A percentile compares a stretch with the other conserved stretches of the same genome.
Conservation (phyloP, 2,797 vertebrate species). For the Pagetopsis macropterus region DNA sequence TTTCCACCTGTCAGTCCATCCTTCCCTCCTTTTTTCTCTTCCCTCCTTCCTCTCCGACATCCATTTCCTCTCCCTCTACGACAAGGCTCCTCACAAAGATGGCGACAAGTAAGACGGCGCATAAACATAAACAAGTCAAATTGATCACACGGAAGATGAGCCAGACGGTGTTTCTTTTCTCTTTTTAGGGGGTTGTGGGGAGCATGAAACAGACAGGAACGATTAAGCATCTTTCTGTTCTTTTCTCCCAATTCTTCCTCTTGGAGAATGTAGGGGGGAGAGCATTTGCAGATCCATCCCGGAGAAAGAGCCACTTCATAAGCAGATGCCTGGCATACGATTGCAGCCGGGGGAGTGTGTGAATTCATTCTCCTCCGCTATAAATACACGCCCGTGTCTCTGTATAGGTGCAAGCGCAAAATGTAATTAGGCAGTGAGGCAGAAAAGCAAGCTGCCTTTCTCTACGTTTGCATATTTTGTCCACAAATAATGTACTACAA, state of each 20-base stretch:
- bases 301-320: conserved; percentile 73
- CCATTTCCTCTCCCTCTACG: conserved; percentile 49
- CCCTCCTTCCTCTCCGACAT: conserved; percentile 31
- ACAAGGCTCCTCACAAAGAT: conserved; percentile 65
- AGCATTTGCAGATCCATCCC: conserved; percentile 57
- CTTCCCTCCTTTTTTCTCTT: conserved; percentile 29
- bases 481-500: conserved; percentile 77
- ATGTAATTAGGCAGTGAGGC: conserved; percentile 77
- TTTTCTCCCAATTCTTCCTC: conserved; percentile 45
- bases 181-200: conserved; percentile 15
- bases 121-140: conserved; percentile 78
- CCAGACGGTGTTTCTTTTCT: conserved; percentile 32
- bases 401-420: conserved; percentile 75
- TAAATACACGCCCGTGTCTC: conserved; percentile 64
- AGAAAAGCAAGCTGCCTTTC: conserved; percentile 68
- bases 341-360: conserved; percentile 71
- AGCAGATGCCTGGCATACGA: conserved; percentile 78
- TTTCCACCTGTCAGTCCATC: conserved; percentile 62
- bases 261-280: conserved; percentile 12
- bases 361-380: conserved; percentile 73
- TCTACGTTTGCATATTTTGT: conserved; percentile 78
- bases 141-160: conserved; percentile 72
- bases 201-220: conserved; percentile 51
- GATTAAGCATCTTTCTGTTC: conserved; percentile 66
- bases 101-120: conserved; percentile 58